Conservation (phyloP, 2,113 vertebrate genomes). For the Phalacrocorax pelagicus region DNA sequence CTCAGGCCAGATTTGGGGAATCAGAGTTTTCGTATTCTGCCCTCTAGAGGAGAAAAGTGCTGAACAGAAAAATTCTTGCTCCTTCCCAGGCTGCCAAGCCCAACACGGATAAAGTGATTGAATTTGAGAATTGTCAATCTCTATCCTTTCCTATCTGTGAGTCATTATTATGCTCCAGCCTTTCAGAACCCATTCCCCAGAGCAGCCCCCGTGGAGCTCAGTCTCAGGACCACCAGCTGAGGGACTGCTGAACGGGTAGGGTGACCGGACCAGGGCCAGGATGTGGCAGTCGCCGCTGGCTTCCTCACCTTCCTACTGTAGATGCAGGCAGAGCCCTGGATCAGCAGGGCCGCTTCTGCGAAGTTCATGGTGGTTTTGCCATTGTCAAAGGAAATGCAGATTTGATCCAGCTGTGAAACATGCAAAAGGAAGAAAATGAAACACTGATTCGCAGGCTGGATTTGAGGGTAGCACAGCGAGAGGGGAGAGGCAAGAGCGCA, state of each 20-base stretch:
- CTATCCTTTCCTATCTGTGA: rapidly evolving
- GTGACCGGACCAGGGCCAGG: rapidly evolving
- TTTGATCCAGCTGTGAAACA: constrained; percentile 84
- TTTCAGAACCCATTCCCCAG: rapidly evolving
- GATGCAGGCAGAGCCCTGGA: constrained; percentile 91
- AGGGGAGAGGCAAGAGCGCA: not conserved
- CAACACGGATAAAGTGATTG: rapidly evolving
- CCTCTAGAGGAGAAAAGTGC: no score
- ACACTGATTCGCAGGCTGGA: rapidly evolving
- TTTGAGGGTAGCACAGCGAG: not conserved
- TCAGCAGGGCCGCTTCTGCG: constrained; percentile 87
- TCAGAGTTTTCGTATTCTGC: not conserved
- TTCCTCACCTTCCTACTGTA: constrained; percentile 91
- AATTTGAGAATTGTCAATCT: rapidly evolving
- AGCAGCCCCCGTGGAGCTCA: rapidly evolving
- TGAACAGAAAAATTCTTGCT: not conserved
- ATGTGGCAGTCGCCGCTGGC: rapidly evolving
- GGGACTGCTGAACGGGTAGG: rapidly evolving
- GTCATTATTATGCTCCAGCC: rapidly evolving
- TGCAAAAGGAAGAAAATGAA: rapidly evolving
- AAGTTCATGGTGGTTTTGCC: constrained; percentile 92
- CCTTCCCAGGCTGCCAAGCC: not conserved
- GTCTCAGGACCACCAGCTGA: rapidly evolving
- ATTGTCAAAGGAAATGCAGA: constrained; percentile 91
- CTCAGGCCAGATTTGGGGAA: not conserved